Base-by-base conservation (phyloP, 2,113 vertebrate genomes). In the Microcebus tavaratra region DNA sequence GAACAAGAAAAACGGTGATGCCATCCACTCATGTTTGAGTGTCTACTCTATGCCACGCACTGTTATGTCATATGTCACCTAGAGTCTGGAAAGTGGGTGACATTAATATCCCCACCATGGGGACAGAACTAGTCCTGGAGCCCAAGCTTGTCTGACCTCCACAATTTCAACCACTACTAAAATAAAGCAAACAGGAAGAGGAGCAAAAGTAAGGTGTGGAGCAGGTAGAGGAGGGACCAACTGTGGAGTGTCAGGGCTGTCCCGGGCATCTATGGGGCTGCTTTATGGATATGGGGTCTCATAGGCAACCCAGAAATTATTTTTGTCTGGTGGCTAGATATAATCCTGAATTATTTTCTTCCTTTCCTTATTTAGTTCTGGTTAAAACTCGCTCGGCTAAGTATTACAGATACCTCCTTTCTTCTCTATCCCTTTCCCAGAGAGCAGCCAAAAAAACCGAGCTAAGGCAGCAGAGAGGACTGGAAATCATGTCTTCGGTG, bases 401-500 rank as follows among this genome's bases (percentile, higher is more conserved):
- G 68, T 53, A 89, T 88, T 90, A 94, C 12, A 29, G n/a, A 92
- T 92, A 78, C 17, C 17, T 94, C 42, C 39, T 89, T 81, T 91
- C 29, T 86, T 57, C 25, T 90, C 76, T 91, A 63, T 91, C n/a
- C 14, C 45, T 97, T 97, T 96, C 55, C 25, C 57, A 95, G 70
- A 13, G 36, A 97, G 27, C 61, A 96, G 83, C 10, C n/a, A 87
- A 88, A 96, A 96, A 81, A 50, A 36, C 80, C 65, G 55, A 96
- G 65, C 59, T 79, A 86, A 91, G 48, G 65, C 83, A 96, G 70
- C 39, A 85, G 76, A 95, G n/a, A 96, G 53, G 72, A 81, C 92
- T 96, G 80, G 85, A 95, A 97, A 97, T 97, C 95, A 97, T 86
- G 45, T 72, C 94, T 92, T 80, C 65, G 91, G 76, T 59, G 21